phyloP scores from a whole-genome alignment of 2,888 invertebrate genomes.

The Drymonia ruficornis region DNA sequence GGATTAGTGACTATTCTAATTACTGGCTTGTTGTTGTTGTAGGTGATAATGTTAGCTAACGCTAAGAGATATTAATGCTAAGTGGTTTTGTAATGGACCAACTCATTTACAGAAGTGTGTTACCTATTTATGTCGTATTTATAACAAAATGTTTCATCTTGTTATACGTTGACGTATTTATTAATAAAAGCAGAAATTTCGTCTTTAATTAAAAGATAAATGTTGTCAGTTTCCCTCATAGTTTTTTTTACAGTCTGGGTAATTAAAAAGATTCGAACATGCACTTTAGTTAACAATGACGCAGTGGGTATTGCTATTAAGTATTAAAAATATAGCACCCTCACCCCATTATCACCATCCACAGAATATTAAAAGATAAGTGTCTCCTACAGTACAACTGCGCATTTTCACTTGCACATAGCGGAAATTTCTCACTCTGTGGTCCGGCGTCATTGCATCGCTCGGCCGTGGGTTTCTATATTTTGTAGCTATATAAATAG shows the following conservation, averaged over 20 bases:
- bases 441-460: constrained; percentile 10
- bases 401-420: constrained; percentile 13
- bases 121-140: too few species aligned
- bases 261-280: constrained; percentile 1
- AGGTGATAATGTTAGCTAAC: too few species aligned
- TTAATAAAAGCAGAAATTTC: background rate
- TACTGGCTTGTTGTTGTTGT: too few species aligned
- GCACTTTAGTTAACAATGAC: constrained; percentile 9
- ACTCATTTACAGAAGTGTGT: too few species aligned
- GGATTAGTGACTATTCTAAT: background rate
- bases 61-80: too few species aligned
- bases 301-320: constrained; percentile 18
- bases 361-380: constrained; percentile 8
- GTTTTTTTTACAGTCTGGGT: background rate
- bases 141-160: too few species aligned
- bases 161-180: too few species aligned
- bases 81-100: too few species aligned
- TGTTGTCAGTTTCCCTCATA: background rate
- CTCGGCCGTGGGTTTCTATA: constrained; percentile 6
- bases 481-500: background rate
- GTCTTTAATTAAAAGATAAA: background rate
- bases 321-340: background rate
- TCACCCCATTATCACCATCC: background rate
- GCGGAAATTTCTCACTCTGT: constrained; percentile 13
- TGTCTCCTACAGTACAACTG: constrained; percentile 12